Evolutionary conservation across 92 coral and sea anemone species (phyloP).

Genomic region (Epizoanthus illoricatus): DNA sequence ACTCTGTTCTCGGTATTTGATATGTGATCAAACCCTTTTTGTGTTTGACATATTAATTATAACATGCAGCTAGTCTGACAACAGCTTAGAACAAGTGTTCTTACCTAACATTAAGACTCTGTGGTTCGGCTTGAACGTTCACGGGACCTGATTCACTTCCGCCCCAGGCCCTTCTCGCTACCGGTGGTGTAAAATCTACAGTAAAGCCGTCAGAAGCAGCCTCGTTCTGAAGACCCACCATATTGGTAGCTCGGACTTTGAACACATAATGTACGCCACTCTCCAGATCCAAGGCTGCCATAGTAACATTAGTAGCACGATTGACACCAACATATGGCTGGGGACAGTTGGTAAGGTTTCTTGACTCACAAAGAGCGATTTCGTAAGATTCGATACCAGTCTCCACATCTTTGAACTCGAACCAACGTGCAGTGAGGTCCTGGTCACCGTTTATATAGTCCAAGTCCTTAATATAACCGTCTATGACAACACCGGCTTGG

Average conservation of each 20-base stretch:
- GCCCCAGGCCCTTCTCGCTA: conserved; percentile 49
- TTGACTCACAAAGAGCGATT: conserved; percentile 78
- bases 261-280: conserved; percentile 71
- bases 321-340: conserved; percentile 68
- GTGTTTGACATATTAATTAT: too few species aligned
- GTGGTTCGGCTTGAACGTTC: conserved; percentile 51
- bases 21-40: too few species aligned
- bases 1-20: too few species aligned
- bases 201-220: conserved; percentile 73
- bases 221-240: conserved; percentile 70
- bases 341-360: conserved; percentile 65
- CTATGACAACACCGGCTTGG: conserved; percentile 63
- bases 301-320: conserved; percentile 55
- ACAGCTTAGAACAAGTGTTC: not conserved
- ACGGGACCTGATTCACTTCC: conserved; percentile 46
- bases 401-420: conserved; percentile 71
- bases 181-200: conserved; percentile 83
- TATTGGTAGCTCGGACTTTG: conserved; percentile 71
- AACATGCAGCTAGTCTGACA: too few species aligned
- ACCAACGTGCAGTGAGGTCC: conserved; percentile 73
- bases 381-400: conserved; percentile 73
- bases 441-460: conserved; percentile 68
- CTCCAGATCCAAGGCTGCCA: conserved; percentile 76
- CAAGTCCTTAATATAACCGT: conserved; percentile 61
- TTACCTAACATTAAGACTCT: conserved; percentile 48